Evolutionary conservation across 2,888 invertebrate genomes (phyloP).

Genomic region (Dendrolimus pini): DNA sequence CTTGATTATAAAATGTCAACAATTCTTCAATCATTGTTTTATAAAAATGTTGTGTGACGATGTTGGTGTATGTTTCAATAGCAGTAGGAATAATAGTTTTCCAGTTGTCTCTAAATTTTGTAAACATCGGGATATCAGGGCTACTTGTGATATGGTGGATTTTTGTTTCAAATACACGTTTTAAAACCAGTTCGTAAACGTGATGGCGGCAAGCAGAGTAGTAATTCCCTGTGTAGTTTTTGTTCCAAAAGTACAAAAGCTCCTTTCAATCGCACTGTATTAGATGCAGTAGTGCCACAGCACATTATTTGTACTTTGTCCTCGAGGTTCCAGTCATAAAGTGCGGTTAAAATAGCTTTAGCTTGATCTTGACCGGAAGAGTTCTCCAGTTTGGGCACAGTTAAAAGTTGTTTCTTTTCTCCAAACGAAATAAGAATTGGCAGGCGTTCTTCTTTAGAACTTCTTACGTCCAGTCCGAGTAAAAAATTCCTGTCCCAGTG

Average conservation of each 20-base stretch:
- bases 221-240: conserved; percentile 7
- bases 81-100: background rate
- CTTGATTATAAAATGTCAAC: background rate
- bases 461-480: background rate
- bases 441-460: background rate
- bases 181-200: conserved; percentile 11
- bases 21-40: background rate
- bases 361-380: conserved; percentile 4
- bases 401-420: conserved; percentile 14
- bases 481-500: conserved; percentile 29
- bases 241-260: conserved; percentile 10
- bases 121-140: background rate
- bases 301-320: conserved; percentile 8
- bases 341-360: conserved; percentile 10
- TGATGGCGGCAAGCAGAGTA: conserved; percentile 12
- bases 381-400: conserved; percentile 14
- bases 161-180: conserved; percentile 10
- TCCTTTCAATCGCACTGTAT: conserved; percentile 12
- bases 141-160: conserved; percentile 4
- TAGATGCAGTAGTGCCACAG: conserved; percentile 11
- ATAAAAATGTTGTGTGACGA: background rate
- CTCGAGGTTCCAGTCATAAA: conserved; percentile 13
- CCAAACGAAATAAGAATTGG: conserved; percentile 18
- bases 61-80: background rate
- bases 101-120: background rate